phyloP scores from a whole-genome alignment of 2,797 vertebrate genomes.

The Sandelia bainsii region DNA sequence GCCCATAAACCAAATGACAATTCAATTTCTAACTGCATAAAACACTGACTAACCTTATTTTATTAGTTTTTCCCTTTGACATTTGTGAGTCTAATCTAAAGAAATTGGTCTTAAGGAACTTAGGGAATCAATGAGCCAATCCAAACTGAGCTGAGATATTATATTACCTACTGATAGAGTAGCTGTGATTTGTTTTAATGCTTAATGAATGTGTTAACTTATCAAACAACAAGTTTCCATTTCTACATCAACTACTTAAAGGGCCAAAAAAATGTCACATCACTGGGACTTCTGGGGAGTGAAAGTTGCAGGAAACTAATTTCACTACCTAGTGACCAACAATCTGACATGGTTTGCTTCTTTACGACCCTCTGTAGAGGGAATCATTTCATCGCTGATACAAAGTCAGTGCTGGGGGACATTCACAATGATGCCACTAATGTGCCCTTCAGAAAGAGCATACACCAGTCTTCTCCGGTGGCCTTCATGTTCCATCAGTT shows the following conservation, averaged over 20 bases:
- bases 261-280: constrained; percentile 13
- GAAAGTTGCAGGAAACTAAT: neutral
- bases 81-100: neutral
- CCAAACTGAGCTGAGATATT: neutral
- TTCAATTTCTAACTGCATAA: constrained; percentile 9
- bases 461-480: constrained; percentile 13
- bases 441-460: constrained; percentile 25
- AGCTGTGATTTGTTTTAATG: neutral
- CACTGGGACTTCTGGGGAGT: neutral
- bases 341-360: neutral
- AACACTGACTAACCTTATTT: neutral
- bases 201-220: neutral
- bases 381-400: constrained; percentile 28
- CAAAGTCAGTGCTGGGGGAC: constrained; percentile 23
- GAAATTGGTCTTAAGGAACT: neutral
- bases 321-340: constrained; percentile 9
- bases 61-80: neutral
- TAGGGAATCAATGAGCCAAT: neutral
- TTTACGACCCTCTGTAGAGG: constrained; percentile 6
- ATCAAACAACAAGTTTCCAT: constrained; percentile 3
- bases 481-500: constrained; percentile 33
- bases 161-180: neutral
- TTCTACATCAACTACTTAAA: constrained; percentile 2
- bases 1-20: neutral
- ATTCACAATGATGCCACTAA: constrained; percentile 30